Percentiles rank a stretch among this genome's conserved stretches.
Evolutionary conservation across 2,888 invertebrate species (phyloP).

Genomic region (Gymnosoma rotundatum): DNA sequence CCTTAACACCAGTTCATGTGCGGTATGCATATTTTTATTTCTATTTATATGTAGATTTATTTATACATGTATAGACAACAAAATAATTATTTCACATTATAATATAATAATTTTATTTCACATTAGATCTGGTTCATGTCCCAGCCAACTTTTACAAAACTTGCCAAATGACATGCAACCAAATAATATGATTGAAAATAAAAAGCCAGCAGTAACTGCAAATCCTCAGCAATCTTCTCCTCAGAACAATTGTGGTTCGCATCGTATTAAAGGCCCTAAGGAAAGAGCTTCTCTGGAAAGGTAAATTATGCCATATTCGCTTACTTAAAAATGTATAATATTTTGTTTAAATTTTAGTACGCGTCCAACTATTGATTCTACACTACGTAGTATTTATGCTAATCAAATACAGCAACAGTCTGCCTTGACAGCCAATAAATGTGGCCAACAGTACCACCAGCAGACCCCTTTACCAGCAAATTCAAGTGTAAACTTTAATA

Average conservation of each 20-base stretch:
- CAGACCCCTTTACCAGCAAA: conserved; percentile 64
- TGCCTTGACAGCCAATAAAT: conserved; percentile 66
- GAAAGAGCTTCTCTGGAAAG: conserved; percentile 83
- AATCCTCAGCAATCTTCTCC: conserved; percentile 55
- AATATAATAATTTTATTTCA: conserved; percentile 73
- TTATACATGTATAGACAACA: background rate
- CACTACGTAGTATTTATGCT: conserved; percentile 76
- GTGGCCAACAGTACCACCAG: conserved; percentile 68
- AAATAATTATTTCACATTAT: no score
- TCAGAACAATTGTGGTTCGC: conserved; percentile 80
- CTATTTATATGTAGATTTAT: background rate
- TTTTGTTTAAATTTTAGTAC: conserved; percentile 69
- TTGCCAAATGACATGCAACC: conserved; percentile 84
- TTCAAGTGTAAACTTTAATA: conserved; percentile 64
- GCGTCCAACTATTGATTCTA: conserved; percentile 77
- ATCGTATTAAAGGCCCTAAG: conserved; percentile 85
- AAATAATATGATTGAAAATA: conserved; percentile 59
- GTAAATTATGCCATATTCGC: conserved; percentile 70
- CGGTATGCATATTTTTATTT: conserved; percentile 84
- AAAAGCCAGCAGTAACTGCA: conserved; percentile 44
- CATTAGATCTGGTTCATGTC: conserved; percentile 93
- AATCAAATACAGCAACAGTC: conserved; percentile 72
- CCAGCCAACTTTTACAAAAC: conserved; percentile 92
- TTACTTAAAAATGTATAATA: background rate
- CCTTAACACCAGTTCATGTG: conserved; percentile 86